phyloP scores from a whole-genome alignment of 2,113 vertebrate species.

The Rhineura floridana region DNA sequence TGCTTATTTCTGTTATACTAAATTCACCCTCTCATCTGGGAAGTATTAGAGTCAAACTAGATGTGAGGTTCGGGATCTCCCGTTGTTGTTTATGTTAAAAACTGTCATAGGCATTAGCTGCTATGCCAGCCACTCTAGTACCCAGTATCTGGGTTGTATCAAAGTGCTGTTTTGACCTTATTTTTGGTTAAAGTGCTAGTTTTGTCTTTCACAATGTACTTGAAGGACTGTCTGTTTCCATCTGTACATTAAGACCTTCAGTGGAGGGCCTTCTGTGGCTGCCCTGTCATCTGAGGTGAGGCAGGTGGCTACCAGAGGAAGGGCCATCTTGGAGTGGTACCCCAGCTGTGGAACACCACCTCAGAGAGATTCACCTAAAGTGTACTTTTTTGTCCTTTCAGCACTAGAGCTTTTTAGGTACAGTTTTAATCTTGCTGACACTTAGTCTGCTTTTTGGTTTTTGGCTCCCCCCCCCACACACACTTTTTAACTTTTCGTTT shows the following conservation, averaged over 20 bases:
- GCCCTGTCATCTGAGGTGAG: no score
- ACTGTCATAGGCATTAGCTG: background rate
- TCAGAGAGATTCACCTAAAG: background rate
- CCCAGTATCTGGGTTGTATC: no score
- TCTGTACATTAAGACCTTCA: no score
- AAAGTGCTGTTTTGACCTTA: no score
- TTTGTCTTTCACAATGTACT: no score
- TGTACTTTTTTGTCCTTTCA: background rate
- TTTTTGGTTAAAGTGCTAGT: no score
- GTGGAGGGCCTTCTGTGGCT: no score
- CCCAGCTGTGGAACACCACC: background rate
- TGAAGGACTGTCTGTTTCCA: no score
- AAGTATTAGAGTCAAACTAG: background rate
- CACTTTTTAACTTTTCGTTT: no score
- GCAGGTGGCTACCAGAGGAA: no score
- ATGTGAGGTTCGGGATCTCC: background rate
- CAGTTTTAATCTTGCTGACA: background rate
- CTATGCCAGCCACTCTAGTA: no score
- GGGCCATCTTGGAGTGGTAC: background rate
- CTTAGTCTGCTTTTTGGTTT: background rate
- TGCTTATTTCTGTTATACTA: background rate
- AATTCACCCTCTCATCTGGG: background rate
- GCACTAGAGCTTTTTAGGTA: background rate
- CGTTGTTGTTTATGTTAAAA: background rate
- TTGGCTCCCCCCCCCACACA: no score